Percentiles rank a stretch among this genome's conserved stretches.
phyloP scores from a whole-genome alignment of 2,797 vertebrate genomes.

The Danio jaintianensis region DNA sequence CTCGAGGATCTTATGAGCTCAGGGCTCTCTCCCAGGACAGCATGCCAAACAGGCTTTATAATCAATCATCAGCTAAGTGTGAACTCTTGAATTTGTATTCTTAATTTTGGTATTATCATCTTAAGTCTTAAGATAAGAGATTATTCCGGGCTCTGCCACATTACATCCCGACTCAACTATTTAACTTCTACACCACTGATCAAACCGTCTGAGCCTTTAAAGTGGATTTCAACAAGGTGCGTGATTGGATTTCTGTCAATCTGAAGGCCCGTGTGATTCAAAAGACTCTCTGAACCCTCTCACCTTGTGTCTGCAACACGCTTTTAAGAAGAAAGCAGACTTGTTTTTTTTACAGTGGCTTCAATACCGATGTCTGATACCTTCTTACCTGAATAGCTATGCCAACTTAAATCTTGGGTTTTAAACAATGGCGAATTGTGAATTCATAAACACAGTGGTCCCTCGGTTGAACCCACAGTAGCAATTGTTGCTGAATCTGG shows the following conservation, averaged over 20 bases:
- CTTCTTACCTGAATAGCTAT: slow-evolving; percentile 4
- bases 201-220: slow-evolving; percentile 70
- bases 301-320: slow-evolving; percentile 34
- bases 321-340: slow-evolving; percentile 26
- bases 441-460: slow-evolving; percentile 27
- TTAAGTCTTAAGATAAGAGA: slow-evolving; percentile 62
- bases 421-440: slow-evolving; percentile 9
- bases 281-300: slow-evolving; percentile 65
- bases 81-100: too few relatives aligned
- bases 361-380: slow-evolving; percentile 24
- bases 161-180: slow-evolving; percentile 54
- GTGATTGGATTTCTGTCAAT: slow-evolving; percentile 63
- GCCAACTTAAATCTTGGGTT: slow-evolving; percentile 18
- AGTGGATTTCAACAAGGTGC: slow-evolving; percentile 70
- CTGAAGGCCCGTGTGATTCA: slow-evolving; percentile 51
- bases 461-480: slow-evolving; percentile 9
- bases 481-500: slow-evolving; percentile 17
- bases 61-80: too few relatives aligned
- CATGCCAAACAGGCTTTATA: too few relatives aligned
- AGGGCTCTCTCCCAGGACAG: too few relatives aligned
- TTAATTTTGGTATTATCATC: slow-evolving; percentile 40
- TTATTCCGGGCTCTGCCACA: slow-evolving; percentile 52
- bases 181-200: slow-evolving; percentile 68
- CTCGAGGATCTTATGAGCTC: too few relatives aligned
- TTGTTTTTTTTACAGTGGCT: not conserved